A percentile compares a stretch with the other conserved stretches of the same genome.
phyloP scores from a whole-genome alignment of 2,113 vertebrate genomes.

The Vimba vimba region DNA sequence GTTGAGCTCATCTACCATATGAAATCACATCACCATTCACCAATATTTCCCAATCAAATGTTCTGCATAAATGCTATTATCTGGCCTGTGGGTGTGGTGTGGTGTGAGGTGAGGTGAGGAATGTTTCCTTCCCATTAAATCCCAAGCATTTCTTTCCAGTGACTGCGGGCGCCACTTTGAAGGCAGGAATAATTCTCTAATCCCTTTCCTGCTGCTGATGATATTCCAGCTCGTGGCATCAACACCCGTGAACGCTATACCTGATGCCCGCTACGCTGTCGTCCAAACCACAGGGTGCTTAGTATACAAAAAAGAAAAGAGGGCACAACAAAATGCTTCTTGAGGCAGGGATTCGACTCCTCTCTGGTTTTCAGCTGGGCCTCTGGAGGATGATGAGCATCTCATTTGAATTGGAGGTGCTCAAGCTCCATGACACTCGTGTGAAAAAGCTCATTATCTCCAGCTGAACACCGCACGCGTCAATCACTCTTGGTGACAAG shows the following conservation, averaged over 20 bases:
- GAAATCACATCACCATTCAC: not conserved
- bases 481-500: conserved; percentile 11
- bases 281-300: conserved; percentile 18
- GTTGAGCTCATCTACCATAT: not conserved
- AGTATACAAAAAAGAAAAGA: not conserved
- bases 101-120: conserved; percentile 18
- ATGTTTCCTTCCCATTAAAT: conserved; percentile 46
- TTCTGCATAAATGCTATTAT: not conserved
- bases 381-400: conserved; percentile 12
- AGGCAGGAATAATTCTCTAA: conserved; percentile 31
- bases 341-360: conserved; percentile 1
- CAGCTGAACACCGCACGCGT: conserved; percentile 14
- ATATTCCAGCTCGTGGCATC: conserved; percentile 19
- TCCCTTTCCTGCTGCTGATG: not conserved
- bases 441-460: conserved; percentile 38
- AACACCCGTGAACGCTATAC: not conserved
- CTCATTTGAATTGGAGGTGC: conserved; percentile 7
- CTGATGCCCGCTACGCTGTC: conserved; percentile 3
- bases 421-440: conserved; percentile 19
- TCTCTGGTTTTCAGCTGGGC: conserved; percentile 5
- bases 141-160: conserved; percentile 40
- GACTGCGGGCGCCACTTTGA: conserved; percentile 46
- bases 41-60: conserved; percentile 16
- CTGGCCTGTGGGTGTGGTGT: not conserved
- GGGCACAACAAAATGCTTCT: not conserved